Evolutionary conservation across 2,113 vertebrate genomes (phyloP).

Genomic region (Saccopteryx bilineata): DNA sequence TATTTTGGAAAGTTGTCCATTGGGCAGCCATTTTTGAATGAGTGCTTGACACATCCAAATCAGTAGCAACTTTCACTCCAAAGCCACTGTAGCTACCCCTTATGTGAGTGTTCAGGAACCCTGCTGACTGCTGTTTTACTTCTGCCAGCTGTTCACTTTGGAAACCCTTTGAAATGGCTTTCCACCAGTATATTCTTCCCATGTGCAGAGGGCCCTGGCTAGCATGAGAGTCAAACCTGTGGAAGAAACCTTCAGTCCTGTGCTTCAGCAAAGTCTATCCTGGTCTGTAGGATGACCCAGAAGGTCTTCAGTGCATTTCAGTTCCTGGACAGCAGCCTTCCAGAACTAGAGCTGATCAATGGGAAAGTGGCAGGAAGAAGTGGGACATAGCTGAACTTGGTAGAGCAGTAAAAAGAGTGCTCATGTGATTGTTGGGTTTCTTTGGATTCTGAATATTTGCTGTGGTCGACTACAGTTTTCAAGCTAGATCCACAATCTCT

Average conservation of each 20-base stretch:
- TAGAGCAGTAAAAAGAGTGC: too few species aligned
- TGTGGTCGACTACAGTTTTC: too few species aligned
- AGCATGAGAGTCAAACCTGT: conserved; percentile 85
- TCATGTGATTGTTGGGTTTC: too few species aligned
- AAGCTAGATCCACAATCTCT: too few species aligned
- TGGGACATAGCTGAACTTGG: conserved; percentile 50
- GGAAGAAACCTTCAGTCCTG: conserved; percentile 80
- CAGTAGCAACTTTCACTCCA: fast-evolving
- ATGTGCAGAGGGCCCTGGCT: conserved; percentile 86
- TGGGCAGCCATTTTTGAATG: background rate
- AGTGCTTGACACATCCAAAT: fast-evolving
- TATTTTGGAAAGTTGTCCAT: fast-evolving
- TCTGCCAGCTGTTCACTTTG: conserved; percentile 37
- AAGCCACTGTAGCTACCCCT: background rate
- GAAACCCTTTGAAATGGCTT: conserved; percentile 78
- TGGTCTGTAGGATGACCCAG: background rate
- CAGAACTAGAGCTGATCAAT: conserved; percentile 82
- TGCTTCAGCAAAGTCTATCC: conserved; percentile 13
- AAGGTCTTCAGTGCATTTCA: conserved; percentile 80
- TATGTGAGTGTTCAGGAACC: background rate
- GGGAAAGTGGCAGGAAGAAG: conserved; percentile 83
- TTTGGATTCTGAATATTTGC: too few species aligned
- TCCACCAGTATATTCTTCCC: conserved; percentile 88
- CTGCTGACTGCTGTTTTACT: conserved; percentile 50
- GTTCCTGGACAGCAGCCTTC: conserved; percentile 70